Percentiles rank a stretch among this genome's conserved stretches.
Evolutionary conservation across 2,888 invertebrate species (phyloP).

Genomic region (Meganola albula): DNA sequence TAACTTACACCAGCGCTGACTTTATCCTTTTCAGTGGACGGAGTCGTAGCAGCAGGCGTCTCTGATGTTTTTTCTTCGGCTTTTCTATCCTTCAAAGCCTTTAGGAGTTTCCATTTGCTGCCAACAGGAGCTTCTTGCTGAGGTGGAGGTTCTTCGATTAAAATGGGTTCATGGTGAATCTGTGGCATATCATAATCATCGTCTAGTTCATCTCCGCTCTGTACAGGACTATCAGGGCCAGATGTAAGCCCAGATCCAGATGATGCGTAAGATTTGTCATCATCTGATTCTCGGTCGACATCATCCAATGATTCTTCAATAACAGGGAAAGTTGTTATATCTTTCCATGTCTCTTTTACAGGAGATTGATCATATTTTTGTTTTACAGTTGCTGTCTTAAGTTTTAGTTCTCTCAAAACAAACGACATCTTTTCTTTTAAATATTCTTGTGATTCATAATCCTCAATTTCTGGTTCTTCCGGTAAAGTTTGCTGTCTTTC

Average conservation of each 20-base stretch:
- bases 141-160: constrained; percentile 46
- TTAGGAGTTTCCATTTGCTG: constrained; percentile 94
- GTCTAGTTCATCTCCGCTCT: constrained; percentile 84
- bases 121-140: constrained; percentile 80
- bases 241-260: constrained; percentile 91
- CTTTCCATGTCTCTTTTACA: constrained; percentile 62
- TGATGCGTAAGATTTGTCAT: constrained; percentile 71
- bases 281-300: constrained; percentile 45
- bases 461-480: constrained; percentile 77
- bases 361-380: constrained; percentile 60
- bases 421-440: constrained; percentile 89
- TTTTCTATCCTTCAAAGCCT: constrained; percentile 92
- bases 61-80: constrained; percentile 90
- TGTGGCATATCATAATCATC: constrained; percentile 80
- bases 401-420: constrained; percentile 85
- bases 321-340: constrained; percentile 67
- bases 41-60: constrained; percentile 80
- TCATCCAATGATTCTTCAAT: constrained; percentile 64
- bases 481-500: constrained; percentile 80
- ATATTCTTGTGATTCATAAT: constrained; percentile 79
- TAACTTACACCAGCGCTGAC: constrained; percentile 84
- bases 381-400: constrained; percentile 79
- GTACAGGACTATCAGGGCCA: constrained; percentile 90
- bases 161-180: constrained; percentile 47
- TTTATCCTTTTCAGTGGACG: constrained; percentile 80